Conservation (phyloP, 2,113 vertebrate species). For the Henicopernis longicauda region DNA sequence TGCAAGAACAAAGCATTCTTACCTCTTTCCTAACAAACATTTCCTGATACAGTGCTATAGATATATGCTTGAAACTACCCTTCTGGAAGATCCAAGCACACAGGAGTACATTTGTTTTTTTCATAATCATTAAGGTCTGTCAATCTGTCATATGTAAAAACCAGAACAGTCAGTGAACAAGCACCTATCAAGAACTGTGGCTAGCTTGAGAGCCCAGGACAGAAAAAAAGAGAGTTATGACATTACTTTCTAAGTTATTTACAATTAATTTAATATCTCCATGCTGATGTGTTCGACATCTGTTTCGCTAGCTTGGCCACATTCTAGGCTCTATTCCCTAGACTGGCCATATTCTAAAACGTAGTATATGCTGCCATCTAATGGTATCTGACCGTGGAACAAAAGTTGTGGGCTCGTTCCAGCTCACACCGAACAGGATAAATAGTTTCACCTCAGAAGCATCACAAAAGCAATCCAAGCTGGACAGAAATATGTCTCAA, state of each 20-base stretch:
- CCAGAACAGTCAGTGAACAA: background rate
- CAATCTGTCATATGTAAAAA: background rate
- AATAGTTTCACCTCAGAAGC: background rate
- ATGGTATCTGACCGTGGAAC: background rate
- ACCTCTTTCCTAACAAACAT: background rate
- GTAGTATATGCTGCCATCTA: conserved; percentile 56
- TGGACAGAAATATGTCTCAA: background rate
- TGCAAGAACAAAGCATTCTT: background rate
- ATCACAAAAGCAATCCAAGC: background rate
- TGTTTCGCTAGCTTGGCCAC: background rate
- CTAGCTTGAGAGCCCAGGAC: background rate
- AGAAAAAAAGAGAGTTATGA: background rate
- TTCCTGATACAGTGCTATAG: background rate
- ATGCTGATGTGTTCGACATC: rapidly evolving
- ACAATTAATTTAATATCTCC: background rate
- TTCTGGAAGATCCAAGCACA: background rate
- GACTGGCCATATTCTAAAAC: background rate
- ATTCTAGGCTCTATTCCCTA: background rate
- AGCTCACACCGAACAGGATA: background rate
- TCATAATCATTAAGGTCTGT: background rate
- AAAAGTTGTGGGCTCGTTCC: background rate
- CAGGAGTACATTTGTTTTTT: background rate
- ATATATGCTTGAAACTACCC: background rate
- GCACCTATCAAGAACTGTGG: background rate
- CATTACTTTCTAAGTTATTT: background rate